Base-by-base conservation (phyloP, 2,797 vertebrate genomes). In the Syngnathus rostellatus region DNA sequence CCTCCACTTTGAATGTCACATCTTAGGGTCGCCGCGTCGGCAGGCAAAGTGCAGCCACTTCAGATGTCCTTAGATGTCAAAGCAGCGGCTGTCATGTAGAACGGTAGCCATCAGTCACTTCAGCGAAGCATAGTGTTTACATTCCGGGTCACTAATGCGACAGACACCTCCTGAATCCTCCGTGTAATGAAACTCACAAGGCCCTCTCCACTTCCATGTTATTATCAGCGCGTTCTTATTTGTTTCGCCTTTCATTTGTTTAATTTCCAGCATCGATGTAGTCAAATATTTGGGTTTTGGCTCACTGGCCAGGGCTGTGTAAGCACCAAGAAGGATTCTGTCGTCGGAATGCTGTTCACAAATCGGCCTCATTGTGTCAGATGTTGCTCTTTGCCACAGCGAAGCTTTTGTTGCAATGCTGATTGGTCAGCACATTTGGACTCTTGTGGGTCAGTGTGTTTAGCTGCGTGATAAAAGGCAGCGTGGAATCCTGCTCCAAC, bases 221-320 rank as follows among this genome's bases (percentile, higher is more conserved):
- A 81, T 79, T 70, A 77, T 68, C 64, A 23, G 5, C 6, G 1
- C 62, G 55, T 21, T 25, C 31, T 59, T 45, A 59, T 71, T 73
- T 72, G 59, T 41, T 31, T 4, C 31, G 41, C 43, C 43, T 12
- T 43, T 43, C 59, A 41, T 68, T 50, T 25, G 41, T 48, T 21
- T 65, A 64, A 68, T 77, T 72, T 72, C 67, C 63, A 70, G 50
- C 72, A 78, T 81, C 67, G 63, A 50, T 64, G 19, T 64, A 66
- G 68, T 79, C 66, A 78, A 72, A 82, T 78, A 81, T 81, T 84
- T 76, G 65, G 72, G 59, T 75, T 75, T 62, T 64, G 66, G 64
- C 66, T 65, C 64, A 72, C 82, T 67, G 80, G 81, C 82, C 68
- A 31, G 2, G 48, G 63, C 60, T 55, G 67, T 53, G 73, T 64